Evolutionary conservation across 1,140 invertebrate species (phyloP).

Genomic region (Drosophila arawakana): DNA sequence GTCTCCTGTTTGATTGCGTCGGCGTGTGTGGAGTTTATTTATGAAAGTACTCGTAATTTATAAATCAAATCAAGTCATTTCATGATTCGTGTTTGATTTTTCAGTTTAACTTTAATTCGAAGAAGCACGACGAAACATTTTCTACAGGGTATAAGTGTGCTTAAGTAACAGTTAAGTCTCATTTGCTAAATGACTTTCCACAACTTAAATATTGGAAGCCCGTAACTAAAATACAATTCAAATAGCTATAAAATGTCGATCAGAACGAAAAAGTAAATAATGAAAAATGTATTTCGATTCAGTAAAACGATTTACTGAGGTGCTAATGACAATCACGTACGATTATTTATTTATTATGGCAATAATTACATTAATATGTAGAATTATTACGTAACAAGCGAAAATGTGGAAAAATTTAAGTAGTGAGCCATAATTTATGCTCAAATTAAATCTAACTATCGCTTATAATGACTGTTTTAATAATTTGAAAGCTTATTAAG

Average conservation of each 20-base stretch:
- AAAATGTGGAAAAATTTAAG: conserved; percentile 9
- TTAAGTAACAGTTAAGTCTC: neutral
- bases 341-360: conserved; percentile 53
- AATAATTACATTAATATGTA: conserved; percentile 30
- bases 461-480: neutral
- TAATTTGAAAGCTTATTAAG: too few species aligned
- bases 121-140: conserved; percentile 20
- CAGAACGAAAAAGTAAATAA: neutral
- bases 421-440: neutral
- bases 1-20: conserved; percentile 14
- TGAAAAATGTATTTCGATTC: neutral
- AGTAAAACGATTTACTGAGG: conserved; percentile 20
- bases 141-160: neutral
- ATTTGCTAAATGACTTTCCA: neutral
- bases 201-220: too few species aligned
- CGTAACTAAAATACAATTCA: too few species aligned
- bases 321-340: conserved; percentile 60
- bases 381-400: conserved; percentile 55
- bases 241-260: neutral
- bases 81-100: conserved; percentile 29
- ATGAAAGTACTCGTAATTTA: conserved; percentile 49
- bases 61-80: conserved; percentile 37
- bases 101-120: conserved; percentile 38
- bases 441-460: conserved; percentile 3
- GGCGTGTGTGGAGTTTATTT: conserved; percentile 49